Percentiles rank a stretch among this genome's conserved stretches.
phyloP scores from a whole-genome alignment of 2,797 vertebrate species.

The Myotis findleyi region DNA sequence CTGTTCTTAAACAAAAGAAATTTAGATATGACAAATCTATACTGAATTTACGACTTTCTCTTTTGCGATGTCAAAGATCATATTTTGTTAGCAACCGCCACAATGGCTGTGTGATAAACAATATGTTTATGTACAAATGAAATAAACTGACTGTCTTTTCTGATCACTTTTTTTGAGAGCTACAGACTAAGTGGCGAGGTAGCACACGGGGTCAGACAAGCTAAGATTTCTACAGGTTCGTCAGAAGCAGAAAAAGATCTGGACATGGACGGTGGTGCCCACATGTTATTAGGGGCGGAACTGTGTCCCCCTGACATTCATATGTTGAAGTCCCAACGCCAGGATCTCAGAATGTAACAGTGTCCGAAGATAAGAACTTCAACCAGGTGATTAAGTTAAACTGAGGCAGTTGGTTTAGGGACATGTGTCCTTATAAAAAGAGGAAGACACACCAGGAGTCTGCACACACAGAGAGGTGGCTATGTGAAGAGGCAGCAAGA shows the following conservation, averaged over 20 bases:
- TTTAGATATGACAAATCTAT: neutral
- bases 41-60: neutral
- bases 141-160: neutral
- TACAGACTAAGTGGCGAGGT: neutral
- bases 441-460: neutral
- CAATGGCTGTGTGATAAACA: neutral
- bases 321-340: neutral
- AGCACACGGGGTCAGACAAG: neutral
- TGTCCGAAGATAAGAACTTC: neutral
- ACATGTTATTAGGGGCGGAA: neutral
- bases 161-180: neutral
- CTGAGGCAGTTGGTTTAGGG: neutral
- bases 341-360: neutral
- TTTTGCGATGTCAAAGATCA: neutral
- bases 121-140: neutral
- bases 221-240: neutral
- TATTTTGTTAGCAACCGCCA: neutral
- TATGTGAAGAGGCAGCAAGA: neutral
- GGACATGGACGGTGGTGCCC: neutral
- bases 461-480: neutral
- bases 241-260: neutral
- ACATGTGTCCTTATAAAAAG: neutral
- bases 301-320: neutral
- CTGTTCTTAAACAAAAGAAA: constrained; percentile 43
- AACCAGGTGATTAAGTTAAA: neutral